Conservation (phyloP, 2,797 vertebrate genomes). For the Anabacerthia variegaticeps region DNA sequence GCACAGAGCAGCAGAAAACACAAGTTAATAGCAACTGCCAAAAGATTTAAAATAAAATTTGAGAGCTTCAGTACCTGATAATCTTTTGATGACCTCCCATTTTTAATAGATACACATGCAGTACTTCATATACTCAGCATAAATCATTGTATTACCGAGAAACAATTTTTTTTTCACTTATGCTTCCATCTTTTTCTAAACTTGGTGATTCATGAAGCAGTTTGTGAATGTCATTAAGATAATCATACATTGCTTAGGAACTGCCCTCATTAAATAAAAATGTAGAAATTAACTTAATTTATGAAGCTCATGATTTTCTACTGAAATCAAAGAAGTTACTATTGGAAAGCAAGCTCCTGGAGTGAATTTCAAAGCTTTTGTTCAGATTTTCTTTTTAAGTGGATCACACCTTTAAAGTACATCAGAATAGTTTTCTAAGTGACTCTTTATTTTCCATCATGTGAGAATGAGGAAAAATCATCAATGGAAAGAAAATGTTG, state of each 20-base stretch:
- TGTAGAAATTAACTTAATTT: not conserved
- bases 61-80: not conserved
- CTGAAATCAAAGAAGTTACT: not conserved
- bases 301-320: not conserved
- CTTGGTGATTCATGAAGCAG: not conserved
- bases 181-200: not conserved
- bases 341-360: not conserved
- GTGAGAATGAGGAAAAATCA: not conserved
- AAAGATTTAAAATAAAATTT: not conserved
- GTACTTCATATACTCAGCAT: not conserved
- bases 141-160: not conserved
- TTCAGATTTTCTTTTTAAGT: not conserved
- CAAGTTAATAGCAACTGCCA: not conserved
- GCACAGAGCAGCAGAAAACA: not conserved
- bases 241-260: not conserved
- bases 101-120: not conserved
- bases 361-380: not conserved
- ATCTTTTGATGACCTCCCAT: not conserved
- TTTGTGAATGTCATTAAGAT: not conserved
- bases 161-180: not conserved
- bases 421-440: not conserved
- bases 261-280: slow-evolving; percentile 1
- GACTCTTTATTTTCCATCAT: not conserved
- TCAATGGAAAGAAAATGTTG: too few relatives aligned
- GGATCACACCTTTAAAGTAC: not conserved